Evolutionary conservation across 2,888 invertebrate genomes (phyloP), one percentile per base, ranked within the genome.

Genomic region (Netelia fuscicornis): DNA sequence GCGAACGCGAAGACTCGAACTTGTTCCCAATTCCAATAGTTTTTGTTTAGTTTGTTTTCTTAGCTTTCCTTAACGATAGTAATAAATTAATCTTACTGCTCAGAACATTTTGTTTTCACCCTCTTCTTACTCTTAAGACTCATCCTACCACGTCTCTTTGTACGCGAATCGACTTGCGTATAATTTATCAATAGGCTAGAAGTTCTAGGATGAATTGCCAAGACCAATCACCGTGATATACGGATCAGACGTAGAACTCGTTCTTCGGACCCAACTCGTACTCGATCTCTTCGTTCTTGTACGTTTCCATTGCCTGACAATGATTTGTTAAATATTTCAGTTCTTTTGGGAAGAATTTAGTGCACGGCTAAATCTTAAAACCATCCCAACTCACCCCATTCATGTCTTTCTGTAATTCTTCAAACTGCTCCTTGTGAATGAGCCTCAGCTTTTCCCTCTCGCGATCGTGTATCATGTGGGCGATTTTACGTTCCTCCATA

Each of bases 371-470:
- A 62, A 64, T 20, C 20, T 52, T 2, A 8, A 44, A 67, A 23
- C 30, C 23, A 70, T 42, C 30, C 25, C 70, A 56, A 94, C 95
- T 94, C 93, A 97, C 97, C 94, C 97, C 97, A 93, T 98, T 97
- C 89, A 98, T 96, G 93, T 98, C 98, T 94, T 97, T 97, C 86
- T 96, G 96, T 86, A 99, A 95, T 92, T 98, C 98, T 89, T 98
- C 98, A 92, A 97, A 95, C 93, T 99, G 98, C 91, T 98, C 98
- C 91, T 98, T 97, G 92, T 99, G 99, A 60, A 97, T 97, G 77
- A 97, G 96, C 93, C 98, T 98, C 87, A 99, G 95, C 94, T 98
- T 98, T 88, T 98, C 98, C 93, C 97, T 97, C 93, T 99, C 98
- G 87, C 98, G 97, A 82, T 96, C 96, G 91, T 98, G 98, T 91